phyloP scores from a whole-genome alignment of 2,888 invertebrate genomes.

The Catocala nupta region DNA sequence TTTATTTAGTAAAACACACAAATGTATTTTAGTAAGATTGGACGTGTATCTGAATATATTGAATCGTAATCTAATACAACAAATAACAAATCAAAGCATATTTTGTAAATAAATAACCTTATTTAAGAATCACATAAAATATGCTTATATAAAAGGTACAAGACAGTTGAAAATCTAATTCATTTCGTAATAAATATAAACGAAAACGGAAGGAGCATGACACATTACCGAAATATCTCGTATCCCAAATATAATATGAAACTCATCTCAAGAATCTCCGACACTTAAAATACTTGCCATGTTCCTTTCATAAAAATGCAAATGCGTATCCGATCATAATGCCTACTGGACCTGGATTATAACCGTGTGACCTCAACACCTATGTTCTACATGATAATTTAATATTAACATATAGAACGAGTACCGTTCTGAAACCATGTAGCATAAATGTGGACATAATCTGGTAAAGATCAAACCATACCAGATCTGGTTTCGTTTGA shows the following conservation, averaged over 20 bases:
- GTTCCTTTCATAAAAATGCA: slow-evolving; percentile 51
- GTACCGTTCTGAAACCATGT: slow-evolving; percentile 7
- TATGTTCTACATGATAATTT: slow-evolving; percentile 20
- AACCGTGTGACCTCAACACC: slow-evolving; percentile 23
- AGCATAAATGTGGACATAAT: not conserved
- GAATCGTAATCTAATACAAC: no score
- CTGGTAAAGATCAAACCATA: not conserved
- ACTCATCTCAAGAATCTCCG: slow-evolving; percentile 43
- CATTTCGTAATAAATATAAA: not conserved
- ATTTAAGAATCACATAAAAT: no score
- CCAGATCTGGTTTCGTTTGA: not conserved
- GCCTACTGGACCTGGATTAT: slow-evolving; percentile 31
- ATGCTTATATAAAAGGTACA: no score
- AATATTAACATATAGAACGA: slow-evolving; percentile 43
- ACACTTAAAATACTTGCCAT: slow-evolving; percentile 47
- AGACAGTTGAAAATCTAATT: not conserved
- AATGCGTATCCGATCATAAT: slow-evolving; percentile 44
- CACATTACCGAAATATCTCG: slow-evolving; percentile 32
- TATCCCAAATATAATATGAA: slow-evolving; percentile 33
- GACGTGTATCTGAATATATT: not conserved
- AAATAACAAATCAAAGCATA: no score
- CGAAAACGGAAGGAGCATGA: not conserved
- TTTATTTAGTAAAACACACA: not conserved
- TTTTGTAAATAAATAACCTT: no score
- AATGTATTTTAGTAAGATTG: not conserved